Base-by-base conservation (phyloP, 2,113 vertebrate genomes). In the Chaetura pelagica region DNA sequence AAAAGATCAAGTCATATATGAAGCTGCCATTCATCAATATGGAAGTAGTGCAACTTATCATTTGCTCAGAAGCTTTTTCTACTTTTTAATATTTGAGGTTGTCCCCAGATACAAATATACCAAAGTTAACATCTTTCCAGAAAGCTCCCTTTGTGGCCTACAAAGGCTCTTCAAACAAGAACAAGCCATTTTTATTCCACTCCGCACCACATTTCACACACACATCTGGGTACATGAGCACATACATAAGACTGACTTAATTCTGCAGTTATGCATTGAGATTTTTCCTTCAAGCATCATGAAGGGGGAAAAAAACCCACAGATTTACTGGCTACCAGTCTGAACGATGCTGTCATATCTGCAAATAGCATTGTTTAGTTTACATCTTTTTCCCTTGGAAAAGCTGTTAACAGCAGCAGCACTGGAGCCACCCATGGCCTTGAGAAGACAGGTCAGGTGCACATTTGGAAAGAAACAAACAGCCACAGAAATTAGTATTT, bases 171-270 rank as follows among this genome's bases (percentile, higher is more conserved):
- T 77, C 68, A 72, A 82, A 68, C 15, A 90, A 63, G 12, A 62
- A 34, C 40, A 48, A 75, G 30, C 5, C 9, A 9, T 30, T 62
- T 59, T 48, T 40, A 8, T 22, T 80, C 26, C 20, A 13, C 58
- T 54, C 71, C 48, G 66, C 49, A 71, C 10, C 6, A 8, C 21
- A 35, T 49, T 81, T 84, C 54, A 42, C 48, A 20, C 16, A 17
- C 1, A 3, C 19, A 42, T 4, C 42, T 44, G n/a, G 23, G 29
- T 42, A 57, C 9, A 11, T 2, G 24, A 1, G 2, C 40, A 77
- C 17, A 30, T 15, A 49, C 1, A 0, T 3, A n/a, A 35, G 38
- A 48, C 1, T 27, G 16, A 34, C 68, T 57, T 48, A 35, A 69
- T 29, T 46, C 19, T 12, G 11, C 26, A 18, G 27, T 84, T 54